Evolutionary conservation across 2,797 vertebrate genomes (phyloP).

Genomic region (Salarias fasciatus): DNA sequence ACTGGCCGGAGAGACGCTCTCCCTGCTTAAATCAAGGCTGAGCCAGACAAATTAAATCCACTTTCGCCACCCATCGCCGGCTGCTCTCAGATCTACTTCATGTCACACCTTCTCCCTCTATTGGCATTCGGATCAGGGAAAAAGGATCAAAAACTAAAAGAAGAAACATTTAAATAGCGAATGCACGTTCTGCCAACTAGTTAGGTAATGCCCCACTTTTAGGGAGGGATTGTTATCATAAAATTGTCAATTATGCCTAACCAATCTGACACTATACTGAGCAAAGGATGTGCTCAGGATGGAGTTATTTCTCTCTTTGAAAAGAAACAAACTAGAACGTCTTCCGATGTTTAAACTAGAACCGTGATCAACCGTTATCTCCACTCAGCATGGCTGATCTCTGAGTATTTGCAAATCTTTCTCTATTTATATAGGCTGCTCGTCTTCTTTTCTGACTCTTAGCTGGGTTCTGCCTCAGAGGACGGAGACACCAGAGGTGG

Average conservation of each 20-base stretch:
- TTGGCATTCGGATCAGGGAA: not conserved
- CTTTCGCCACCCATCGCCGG: constrained; percentile 15
- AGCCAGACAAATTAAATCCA: constrained; percentile 25
- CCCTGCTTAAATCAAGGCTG: constrained; percentile 11
- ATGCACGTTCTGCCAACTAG: not conserved
- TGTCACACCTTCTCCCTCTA: constrained; percentile 18
- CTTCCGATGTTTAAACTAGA: constrained; percentile 30
- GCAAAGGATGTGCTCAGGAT: not conserved
- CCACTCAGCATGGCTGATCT: constrained; percentile 37
- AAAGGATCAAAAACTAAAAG: too few species aligned
- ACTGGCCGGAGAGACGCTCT: constrained; percentile 31
- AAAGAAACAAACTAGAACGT: constrained; percentile 3
- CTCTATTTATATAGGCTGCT: constrained; percentile 19
- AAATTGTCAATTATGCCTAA: constrained; percentile 5
- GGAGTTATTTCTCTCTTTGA: not conserved
- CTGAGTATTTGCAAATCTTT: constrained; percentile 29
- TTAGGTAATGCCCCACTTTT: constrained; percentile 11
- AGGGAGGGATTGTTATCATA: not conserved
- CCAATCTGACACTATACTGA: constrained; percentile 7
- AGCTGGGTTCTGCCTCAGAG: too few species aligned
- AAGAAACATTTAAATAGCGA: not conserved
- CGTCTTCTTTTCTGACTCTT: not conserved
- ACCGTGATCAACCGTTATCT: constrained; percentile 36
- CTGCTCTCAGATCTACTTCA: constrained; percentile 14
- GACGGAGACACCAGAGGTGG: too few species aligned